Percentiles rank a stretch among this genome's conserved stretches.
Conservation (phyloP, 2,888 invertebrate species). For the Cyrtodaria siliqua region DNA sequence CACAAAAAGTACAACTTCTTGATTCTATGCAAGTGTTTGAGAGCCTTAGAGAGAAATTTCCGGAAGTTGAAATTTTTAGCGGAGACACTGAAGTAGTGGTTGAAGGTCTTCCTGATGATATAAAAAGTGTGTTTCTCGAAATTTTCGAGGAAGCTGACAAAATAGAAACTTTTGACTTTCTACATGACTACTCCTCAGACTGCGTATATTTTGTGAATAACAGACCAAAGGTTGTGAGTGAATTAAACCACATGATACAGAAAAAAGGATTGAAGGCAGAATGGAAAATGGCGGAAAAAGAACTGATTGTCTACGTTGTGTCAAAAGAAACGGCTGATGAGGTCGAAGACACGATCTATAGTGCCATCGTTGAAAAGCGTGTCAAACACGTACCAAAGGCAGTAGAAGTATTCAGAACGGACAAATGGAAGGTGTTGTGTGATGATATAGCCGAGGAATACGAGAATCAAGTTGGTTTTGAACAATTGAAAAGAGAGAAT, state of each 20-base stretch:
- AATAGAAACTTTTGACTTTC: neutral
- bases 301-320: no score
- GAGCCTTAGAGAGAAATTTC: no score
- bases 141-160: constrained; percentile 9
- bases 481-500: constrained; percentile 3
- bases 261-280: no score
- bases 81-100: constrained; percentile 5
- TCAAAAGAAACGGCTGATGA: neutral
- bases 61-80: no score
- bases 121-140: constrained; percentile 8
- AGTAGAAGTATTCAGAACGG: neutral
- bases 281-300: no score
- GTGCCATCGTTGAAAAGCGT: constrained; percentile 5
- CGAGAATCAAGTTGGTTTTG: constrained; percentile 24
- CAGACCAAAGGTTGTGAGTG: neutral
- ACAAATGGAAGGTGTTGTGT: constrained; percentile 20
- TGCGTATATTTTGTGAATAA: constrained; percentile 28
- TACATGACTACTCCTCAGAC: constrained; percentile 25
- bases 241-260: neutral
- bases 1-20: no score
- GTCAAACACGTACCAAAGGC: neutral
- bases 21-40: no score
- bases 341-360: neutral
- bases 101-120: constrained; percentile 44
- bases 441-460: constrained; percentile 13